These are phyloP conservation scores for Sandelia bainsii DNA, from an alignment of 2,797 vertebrate genomes.

Conservation along the genomic window DNA sequence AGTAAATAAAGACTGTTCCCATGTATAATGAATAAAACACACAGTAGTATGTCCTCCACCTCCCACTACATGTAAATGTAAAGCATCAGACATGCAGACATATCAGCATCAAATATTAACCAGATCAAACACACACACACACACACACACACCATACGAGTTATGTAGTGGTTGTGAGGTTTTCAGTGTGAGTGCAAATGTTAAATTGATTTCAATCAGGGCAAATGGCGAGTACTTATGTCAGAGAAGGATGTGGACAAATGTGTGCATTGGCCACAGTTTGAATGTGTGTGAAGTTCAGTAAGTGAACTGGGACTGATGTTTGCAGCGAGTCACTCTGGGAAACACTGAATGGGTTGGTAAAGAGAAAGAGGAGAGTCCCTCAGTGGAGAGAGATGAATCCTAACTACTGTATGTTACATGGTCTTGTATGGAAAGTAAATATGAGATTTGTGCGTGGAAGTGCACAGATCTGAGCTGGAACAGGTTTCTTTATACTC, in stretches of 20 bases:
- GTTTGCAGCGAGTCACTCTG: constrained; percentile 28
- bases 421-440: neutral
- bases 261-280: constrained; percentile 23
- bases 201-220: constrained; percentile 61
- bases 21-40: constrained; percentile 11
- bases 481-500: constrained; percentile 3
- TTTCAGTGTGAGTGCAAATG: constrained; percentile 45
- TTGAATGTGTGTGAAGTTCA: constrained; percentile 37
- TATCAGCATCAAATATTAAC: constrained; percentile 60
- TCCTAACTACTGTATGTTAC: neutral
- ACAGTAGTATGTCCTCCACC: constrained; percentile 2
- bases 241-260: constrained; percentile 24
- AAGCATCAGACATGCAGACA: constrained; percentile 40
- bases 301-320: neutral
- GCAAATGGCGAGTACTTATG: constrained; percentile 37
- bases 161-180: constrained; percentile 8
- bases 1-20: neutral
- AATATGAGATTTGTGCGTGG: too few species aligned
- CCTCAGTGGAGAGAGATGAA: constrained; percentile 12
- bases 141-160: constrained; percentile 11
- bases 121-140: neutral
- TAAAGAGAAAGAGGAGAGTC: constrained; percentile 13
- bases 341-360: constrained; percentile 16
- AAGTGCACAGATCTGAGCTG: neutral
- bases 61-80: constrained; percentile 29